Percentiles rank a stretch among this genome's conserved stretches.
phyloP scores from a whole-genome alignment of 2,888 invertebrate species.

The Xylophagus ater region DNA sequence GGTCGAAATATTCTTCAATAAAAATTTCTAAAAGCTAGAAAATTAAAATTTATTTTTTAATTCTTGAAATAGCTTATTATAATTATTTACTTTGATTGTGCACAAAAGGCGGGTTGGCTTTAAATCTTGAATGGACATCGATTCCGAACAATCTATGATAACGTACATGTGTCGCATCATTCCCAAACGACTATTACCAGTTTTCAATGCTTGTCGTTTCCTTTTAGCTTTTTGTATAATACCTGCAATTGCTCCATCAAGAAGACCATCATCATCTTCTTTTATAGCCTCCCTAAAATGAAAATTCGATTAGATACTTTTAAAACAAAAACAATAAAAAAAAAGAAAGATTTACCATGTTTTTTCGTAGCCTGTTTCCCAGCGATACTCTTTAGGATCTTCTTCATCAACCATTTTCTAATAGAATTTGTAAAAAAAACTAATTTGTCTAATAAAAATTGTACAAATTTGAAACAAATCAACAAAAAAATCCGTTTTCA shows the following conservation, averaged over 20 bases:
- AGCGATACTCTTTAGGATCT: constrained; percentile 79
- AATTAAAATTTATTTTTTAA: neutral
- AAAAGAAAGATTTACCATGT: constrained; percentile 56
- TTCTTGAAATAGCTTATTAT: neutral
- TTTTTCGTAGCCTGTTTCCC: constrained; percentile 93
- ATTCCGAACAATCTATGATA: constrained; percentile 84
- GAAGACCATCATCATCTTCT: constrained; percentile 88
- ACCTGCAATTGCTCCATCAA: constrained; percentile 84
- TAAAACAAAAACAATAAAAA: constrained; percentile 3
- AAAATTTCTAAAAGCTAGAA: constrained; percentile 80
- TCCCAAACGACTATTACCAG: constrained; percentile 75
- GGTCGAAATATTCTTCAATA: constrained; percentile 94
- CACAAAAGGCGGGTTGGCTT: constrained; percentile 86
- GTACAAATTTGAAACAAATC: too few relatives aligned
- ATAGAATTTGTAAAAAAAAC: too few relatives aligned
- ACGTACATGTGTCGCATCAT: constrained; percentile 97
- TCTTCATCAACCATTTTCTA: constrained; percentile 52
- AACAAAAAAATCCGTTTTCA: too few relatives aligned
- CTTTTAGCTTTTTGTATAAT: constrained; percentile 83
- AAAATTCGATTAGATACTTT: neutral
- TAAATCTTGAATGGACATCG: constrained; percentile 90
- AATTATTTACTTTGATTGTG: constrained; percentile 60
- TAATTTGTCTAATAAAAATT: too few relatives aligned
- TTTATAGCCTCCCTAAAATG: constrained; percentile 78
- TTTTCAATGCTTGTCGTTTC: constrained; percentile 58